phyloP scores from a whole-genome alignment of 2,113 vertebrate species.

The Pseudorectes ferrugineus region DNA sequence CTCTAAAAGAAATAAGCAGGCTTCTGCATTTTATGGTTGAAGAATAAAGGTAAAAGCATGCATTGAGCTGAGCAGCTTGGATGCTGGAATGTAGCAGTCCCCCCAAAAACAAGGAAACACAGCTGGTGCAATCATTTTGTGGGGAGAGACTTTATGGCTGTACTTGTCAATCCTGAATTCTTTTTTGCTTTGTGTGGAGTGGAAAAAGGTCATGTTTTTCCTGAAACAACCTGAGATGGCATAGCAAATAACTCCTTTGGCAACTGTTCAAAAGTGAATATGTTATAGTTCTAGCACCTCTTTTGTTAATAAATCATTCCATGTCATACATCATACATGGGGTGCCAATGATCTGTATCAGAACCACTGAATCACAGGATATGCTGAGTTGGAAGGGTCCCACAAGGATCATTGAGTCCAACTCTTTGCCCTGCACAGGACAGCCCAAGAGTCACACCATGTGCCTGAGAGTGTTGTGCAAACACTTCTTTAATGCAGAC shows the following conservation, averaged over 20 bases:
- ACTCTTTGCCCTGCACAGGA: not conserved
- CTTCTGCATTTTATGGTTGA: not conserved
- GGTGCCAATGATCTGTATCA: not conserved
- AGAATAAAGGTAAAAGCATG: not conserved
- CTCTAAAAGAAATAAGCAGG: not conserved
- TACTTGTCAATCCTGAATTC: not conserved
- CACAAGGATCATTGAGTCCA: not conserved
- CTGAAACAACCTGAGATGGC: not conserved
- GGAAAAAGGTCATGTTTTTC: not conserved
- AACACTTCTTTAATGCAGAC: not conserved
- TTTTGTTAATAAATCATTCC: not conserved
- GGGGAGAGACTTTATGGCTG: not conserved
- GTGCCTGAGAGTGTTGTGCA: not conserved
- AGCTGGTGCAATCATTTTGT: not conserved
- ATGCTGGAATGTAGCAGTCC: not conserved
- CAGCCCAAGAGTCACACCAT: rapidly evolving
- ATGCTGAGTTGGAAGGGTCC: not conserved
- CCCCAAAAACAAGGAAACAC: not conserved
- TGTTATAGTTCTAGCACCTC: not conserved
- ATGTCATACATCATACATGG: not conserved
- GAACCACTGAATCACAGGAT: not conserved
- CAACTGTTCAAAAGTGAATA: not conserved
- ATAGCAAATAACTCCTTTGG: not conserved
- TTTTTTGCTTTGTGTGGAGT: not conserved
- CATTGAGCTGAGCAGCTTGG: not conserved